Base-by-base conservation (phyloP, 1,140 invertebrate species). In the Mactra quadrangularis region DNA sequence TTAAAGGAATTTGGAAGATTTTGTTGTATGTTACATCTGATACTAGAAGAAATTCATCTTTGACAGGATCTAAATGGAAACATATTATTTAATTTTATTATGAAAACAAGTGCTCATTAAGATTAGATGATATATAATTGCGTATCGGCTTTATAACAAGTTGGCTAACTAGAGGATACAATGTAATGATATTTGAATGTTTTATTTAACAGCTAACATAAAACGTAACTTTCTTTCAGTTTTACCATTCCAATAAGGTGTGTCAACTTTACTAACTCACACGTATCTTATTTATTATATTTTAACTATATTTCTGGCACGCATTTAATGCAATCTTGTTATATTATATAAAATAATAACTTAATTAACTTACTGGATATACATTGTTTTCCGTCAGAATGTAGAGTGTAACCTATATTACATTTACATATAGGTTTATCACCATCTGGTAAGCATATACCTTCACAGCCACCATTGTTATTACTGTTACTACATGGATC, bases 391-490 rank as follows among this genome's bases (percentile, higher is more conserved):
- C 70, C 64, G 47, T 68, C 64, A 2, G 17, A 13, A 15, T 55
- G 47, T 6, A 72, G 50, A 6, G 22, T 35, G 59, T 50, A 82
- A 22, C 79, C 79, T 19, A 75, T 19, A 19, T 25, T 52, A 45
- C 79, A 82, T 22, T 52, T 68, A 35, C 79, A 82, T 33, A 7
- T 53, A 2, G 55, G 41, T 13, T 52, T n/a, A 15, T 11, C 25
- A 33, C 59, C 70, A 7, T 55, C 38, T 3, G 70, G 31, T 41
- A 82, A 15, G 66, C 79, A 82, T 6, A 75, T 55, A n/a, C 74
- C 68, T 27, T 82, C 70, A 64, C 79, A 82, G 3, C 60, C 79
- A 19, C 79, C 79, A 74, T 74, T 52, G 1, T 41, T 38, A 2
- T 47, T 33, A 27, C 31, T 60, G 0, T 31, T 17, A 4, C 47